phyloP scores from a whole-genome alignment of 2,113 vertebrate genomes.

The Megaceryle maxima region DNA sequence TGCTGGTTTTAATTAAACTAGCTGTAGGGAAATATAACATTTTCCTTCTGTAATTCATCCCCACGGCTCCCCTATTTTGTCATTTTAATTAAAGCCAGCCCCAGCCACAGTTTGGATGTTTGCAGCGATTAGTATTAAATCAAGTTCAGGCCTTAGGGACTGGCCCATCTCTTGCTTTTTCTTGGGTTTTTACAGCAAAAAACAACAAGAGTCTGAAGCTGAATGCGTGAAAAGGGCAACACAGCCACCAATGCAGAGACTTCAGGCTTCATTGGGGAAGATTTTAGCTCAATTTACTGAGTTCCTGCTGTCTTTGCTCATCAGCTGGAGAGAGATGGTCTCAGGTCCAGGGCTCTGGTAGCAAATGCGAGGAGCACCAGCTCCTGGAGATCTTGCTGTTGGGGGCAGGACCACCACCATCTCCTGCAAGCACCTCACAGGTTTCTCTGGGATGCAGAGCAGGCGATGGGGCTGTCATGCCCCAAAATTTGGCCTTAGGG shows the following conservation, averaged over 20 bases:
- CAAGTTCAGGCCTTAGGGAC: background rate
- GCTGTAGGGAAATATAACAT: slow-evolving; percentile 14
- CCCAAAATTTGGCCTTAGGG: background rate
- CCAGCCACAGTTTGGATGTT: background rate
- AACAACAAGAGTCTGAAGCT: background rate
- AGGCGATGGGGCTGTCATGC: background rate
- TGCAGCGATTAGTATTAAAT: slow-evolving; percentile 33
- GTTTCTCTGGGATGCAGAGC: background rate
- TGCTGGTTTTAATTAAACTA: slow-evolving; percentile 30
- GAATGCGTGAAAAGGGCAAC: background rate
- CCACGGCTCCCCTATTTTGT: background rate
- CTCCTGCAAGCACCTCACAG: background rate
- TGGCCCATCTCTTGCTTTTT: background rate
- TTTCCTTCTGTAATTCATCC: slow-evolving; percentile 44
- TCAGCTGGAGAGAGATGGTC: background rate
- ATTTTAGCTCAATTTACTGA: background rate
- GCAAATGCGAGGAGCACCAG: background rate
- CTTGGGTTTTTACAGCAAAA: background rate
- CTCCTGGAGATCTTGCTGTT: background rate
- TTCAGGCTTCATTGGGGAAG: background rate
- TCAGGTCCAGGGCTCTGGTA: background rate
- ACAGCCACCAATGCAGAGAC: rapidly evolving
- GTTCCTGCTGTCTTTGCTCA: background rate
- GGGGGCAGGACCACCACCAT: background rate
- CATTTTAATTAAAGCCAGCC: slow-evolving; percentile 64